phyloP scores from a whole-genome alignment of 2,797 vertebrate genomes.

The Emys orbicularis region DNA sequence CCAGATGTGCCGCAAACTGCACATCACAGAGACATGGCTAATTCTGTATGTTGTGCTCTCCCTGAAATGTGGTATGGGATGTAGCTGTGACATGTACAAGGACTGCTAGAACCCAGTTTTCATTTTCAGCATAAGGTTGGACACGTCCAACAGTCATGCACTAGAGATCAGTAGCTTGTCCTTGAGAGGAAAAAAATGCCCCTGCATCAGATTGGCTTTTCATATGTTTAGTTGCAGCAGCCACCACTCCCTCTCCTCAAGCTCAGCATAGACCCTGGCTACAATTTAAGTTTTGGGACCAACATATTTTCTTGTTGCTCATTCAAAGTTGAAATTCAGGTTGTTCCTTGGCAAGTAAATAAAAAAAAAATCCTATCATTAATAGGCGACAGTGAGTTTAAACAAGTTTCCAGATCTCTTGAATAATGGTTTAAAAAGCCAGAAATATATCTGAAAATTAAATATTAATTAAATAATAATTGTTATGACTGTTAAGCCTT shows the following conservation, averaged over 20 bases:
- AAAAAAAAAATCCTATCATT: neutral
- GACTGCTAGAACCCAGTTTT: neutral
- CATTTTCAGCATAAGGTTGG: neutral
- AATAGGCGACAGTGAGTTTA: neutral
- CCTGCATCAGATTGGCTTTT: neutral
- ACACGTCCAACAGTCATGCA: no score
- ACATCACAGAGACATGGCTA: neutral
- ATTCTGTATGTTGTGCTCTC: neutral
- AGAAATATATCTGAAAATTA: neutral
- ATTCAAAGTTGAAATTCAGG: neutral
- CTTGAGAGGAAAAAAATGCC: neutral
- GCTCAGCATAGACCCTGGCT: neutral
- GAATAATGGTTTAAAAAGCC: neutral
- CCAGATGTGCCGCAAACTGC: neutral
- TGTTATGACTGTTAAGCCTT: neutral
- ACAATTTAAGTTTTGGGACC: neutral
- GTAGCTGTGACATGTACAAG: no score
- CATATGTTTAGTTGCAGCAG: neutral
- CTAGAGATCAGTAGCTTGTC: neutral
- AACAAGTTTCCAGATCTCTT: neutral
- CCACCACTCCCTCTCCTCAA: neutral
- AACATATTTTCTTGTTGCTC: neutral
- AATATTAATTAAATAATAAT: neutral
- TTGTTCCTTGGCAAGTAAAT: neutral
- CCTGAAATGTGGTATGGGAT: no score